Conservation (phyloP, 2,113 vertebrate genomes). For the Tetraodon nigroviridis region DNA sequence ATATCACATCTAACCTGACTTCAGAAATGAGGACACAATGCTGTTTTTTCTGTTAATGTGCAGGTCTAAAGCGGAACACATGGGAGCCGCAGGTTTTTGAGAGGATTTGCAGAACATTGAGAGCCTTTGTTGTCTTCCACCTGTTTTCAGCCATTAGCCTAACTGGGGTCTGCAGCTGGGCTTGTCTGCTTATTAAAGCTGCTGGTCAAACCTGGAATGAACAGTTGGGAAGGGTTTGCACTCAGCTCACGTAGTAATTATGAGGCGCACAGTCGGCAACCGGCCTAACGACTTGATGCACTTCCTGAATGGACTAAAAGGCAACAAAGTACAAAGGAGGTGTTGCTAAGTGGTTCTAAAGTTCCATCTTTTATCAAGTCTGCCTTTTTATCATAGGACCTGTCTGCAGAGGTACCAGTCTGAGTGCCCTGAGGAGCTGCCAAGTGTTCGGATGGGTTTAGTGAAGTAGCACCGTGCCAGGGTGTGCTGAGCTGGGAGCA, state of each 20-base stretch:
- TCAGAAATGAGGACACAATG: no score
- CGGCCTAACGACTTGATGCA: background rate
- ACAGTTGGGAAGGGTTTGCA: conserved; percentile 29
- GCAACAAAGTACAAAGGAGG: no score
- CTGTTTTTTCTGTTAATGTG: background rate
- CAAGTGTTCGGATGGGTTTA: conserved; percentile 24
- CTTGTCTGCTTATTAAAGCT: conserved; percentile 42
- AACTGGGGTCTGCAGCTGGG: conserved; percentile 49
- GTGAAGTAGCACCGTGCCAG: conserved; percentile 13
- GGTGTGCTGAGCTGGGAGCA: conserved; percentile 31
- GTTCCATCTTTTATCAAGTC: background rate
- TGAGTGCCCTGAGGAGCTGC: conserved; percentile 21
- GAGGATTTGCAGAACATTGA: conserved; percentile 53
- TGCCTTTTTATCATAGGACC: conserved; percentile 9
- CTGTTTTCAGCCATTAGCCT: conserved; percentile 56
- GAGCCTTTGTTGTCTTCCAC: conserved; percentile 65
- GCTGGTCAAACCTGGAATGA: conserved; percentile 40
- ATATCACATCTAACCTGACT: no score
- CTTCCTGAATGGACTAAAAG: background rate
- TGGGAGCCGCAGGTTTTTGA: conserved; percentile 45
- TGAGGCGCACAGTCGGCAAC: background rate
- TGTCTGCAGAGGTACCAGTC: conserved; percentile 11
- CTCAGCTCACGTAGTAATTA: conserved; percentile 21
- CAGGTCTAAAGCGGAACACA: background rate
- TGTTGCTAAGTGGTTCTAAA: background rate